Base-by-base conservation (phyloP, 2,797 vertebrate species). In the Cheirogaleus major region DNA sequence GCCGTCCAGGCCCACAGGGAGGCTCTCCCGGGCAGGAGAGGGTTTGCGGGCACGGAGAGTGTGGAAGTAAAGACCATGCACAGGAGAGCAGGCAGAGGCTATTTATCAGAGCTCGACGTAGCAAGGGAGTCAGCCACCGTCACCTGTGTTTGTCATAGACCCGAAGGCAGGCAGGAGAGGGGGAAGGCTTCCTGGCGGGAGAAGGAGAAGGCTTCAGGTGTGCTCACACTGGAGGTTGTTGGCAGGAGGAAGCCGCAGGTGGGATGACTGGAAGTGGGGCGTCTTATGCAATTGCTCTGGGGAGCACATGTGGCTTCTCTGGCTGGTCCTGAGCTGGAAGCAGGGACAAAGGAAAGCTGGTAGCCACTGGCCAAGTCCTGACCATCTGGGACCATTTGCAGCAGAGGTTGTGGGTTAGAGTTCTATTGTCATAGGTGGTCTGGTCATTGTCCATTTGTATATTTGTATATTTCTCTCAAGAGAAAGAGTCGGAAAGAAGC, bases 191-290 rank as follows among this genome's bases (percentile, higher is more conserved):
- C 6, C 15, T 13, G 1, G 50, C 1, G 27, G 61, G 20, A 10
- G 50, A 38, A 22, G 27, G 48, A 65, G 73, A 45, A 20, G 32
- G 43, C 55, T 75, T 76, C 75, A 4, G 12, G 10, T 30, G n/a
- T 32, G n/a, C 45, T 48, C 13, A 0, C 3, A 20, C 1, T 0
- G 22, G 72, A 61, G 43, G 45, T 4, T 20, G 18, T 0, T 11
- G 59, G 52, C 59, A 2, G 3, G 0, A 0, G 27, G 38, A 45
- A 22, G 70, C 57, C 43, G 55, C 72, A 50, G 13, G 32, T 0
- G 2, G 50, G 59, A 25, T 20, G 38, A 38, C 30, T 25, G 50
- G 50, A 78, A 78, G 32, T 78, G 22, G 22, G 35, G 32, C 20
- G 6, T 32, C 27, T 32, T 22, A 13, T 30, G 14, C 14, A 5